Evolutionary conservation across 2,113 vertebrate genomes (phyloP), one percentile per base, ranked within the genome.

Genomic region (Heptranchias perlo): DNA sequence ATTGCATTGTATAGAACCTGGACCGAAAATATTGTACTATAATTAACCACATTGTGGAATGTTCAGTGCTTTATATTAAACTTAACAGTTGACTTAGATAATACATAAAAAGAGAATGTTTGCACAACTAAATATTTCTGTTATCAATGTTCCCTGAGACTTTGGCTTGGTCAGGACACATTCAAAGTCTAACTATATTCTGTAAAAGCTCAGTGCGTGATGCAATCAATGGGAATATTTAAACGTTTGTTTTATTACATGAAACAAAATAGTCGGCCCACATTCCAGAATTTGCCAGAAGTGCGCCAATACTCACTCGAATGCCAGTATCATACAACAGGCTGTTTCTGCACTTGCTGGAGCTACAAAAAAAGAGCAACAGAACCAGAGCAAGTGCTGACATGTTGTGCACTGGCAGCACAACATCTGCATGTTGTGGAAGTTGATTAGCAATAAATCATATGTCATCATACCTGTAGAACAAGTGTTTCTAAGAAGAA

Each of bases 401-500:
- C 65, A 49, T 69, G 87, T 86, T 44, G n/a, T 64, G 18, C n/a
- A 93, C 18, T 5, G n/a, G 16, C 49, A 62, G 89, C 44, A 69
- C 7, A 35, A 95, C 65, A 52, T 47, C 94, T 95, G 94, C 10
- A 35, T 35, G 65, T 52, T 95, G 62, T 69, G 94, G 65, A 73
- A 47, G 28, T 95, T 69, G 28, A 95, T 31, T 52, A 69, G 21
- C 39, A 47, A 47, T 65, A 69, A 73, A 67, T 94, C 62, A 95
- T 8, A 31, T 76, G 52, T 95, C 64, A 95, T 73, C 64, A 28
- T 52, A 69, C 94, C 94, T 73, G 47, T 3, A 95, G 65, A 73
- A 47, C 44, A 95, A 95, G 94, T 69, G 28, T 47, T 95, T 95
- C 65, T 67, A 67, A 94, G 62, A 49, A 94, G 39, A 52, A 92